These are phyloP conservation scores for Lichenostomus cassidix DNA, from an alignment of 2,113 vertebrate species.

Conservation along the genomic window DNA sequence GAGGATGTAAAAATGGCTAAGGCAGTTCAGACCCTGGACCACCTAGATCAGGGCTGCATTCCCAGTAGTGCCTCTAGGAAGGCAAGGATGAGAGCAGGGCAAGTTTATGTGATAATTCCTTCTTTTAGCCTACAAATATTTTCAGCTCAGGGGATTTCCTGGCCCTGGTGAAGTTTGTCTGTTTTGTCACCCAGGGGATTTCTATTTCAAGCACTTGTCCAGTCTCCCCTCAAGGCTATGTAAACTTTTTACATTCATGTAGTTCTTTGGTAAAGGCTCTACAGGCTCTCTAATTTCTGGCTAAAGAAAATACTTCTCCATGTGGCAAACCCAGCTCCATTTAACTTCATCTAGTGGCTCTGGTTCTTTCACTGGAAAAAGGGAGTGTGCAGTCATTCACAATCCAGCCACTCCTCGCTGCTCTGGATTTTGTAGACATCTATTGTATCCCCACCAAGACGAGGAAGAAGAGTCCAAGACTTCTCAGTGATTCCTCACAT, in stretches of 20 bases:
- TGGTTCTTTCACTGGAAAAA: neutral
- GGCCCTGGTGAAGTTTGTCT: neutral
- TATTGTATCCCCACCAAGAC: neutral
- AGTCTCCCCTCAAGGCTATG: neutral
- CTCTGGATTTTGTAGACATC: neutral
- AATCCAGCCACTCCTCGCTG: neutral
- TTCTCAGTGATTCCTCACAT: neutral
- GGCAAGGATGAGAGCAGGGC: neutral
- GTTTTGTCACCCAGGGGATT: neutral
- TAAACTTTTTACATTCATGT: neutral
- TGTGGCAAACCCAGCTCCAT: neutral
- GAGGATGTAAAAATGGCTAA: neutral
- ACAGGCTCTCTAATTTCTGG: neutral
- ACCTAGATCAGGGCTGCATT: neutral
- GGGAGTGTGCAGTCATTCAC: neutral
- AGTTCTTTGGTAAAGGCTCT: neutral
- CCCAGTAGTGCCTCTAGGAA: neutral
- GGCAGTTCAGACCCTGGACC: neutral
- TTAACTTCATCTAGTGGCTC: neutral
- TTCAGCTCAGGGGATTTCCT: constrained; percentile 21
- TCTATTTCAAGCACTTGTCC: neutral
- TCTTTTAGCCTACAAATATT: neutral
- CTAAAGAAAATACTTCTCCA: neutral
- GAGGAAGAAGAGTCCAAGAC: neutral
- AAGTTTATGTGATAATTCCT: neutral